phyloP scores from a whole-genome alignment of 2,888 invertebrate species.

The Drosophila acutilabella region DNA sequence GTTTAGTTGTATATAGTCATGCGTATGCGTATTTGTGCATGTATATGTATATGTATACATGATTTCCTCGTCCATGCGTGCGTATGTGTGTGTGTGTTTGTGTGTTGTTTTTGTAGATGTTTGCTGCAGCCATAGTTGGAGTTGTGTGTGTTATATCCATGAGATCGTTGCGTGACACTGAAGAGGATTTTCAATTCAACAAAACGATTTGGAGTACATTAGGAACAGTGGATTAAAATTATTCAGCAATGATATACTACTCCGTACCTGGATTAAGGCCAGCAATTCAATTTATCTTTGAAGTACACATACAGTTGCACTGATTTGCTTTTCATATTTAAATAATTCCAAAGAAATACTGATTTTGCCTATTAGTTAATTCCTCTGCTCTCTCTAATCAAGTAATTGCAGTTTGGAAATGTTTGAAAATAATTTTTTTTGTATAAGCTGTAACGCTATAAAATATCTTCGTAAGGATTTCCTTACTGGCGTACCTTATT shows the following conservation, averaged over 20 bases:
- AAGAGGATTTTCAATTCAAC: constrained; percentile 80
- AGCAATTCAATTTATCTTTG: constrained; percentile 18
- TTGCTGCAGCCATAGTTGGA: constrained; percentile 50
- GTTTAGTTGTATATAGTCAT: constrained; percentile 18
- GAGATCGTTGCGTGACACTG: constrained; percentile 63
- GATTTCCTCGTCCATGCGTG: constrained; percentile 65
- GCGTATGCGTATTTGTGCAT: constrained; percentile 20
- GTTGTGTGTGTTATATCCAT: constrained; percentile 33
- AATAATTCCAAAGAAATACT: constrained; percentile 10
- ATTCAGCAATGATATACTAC: constrained; percentile 33
- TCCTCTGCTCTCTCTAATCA: not conserved
- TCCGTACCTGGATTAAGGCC: constrained; percentile 11
- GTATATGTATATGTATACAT: constrained; percentile 68
- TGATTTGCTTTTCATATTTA: not conserved
- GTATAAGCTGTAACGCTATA: too few species aligned
- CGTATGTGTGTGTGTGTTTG: constrained; percentile 34
- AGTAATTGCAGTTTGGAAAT: not conserved
- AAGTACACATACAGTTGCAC: constrained; percentile 4
- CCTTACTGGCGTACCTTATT: too few species aligned
- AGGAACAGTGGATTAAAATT: constrained; percentile 60
- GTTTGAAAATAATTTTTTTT: too few species aligned
- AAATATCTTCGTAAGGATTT: too few species aligned
- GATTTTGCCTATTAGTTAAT: not conserved
- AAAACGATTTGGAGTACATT: constrained; percentile 70
- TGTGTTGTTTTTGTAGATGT: constrained; percentile 55